Evolutionary conservation across 2,888 invertebrate genomes (phyloP), one percentile per base, ranked within the genome.

Genomic region (Hofmannophila pseudospretella): DNA sequence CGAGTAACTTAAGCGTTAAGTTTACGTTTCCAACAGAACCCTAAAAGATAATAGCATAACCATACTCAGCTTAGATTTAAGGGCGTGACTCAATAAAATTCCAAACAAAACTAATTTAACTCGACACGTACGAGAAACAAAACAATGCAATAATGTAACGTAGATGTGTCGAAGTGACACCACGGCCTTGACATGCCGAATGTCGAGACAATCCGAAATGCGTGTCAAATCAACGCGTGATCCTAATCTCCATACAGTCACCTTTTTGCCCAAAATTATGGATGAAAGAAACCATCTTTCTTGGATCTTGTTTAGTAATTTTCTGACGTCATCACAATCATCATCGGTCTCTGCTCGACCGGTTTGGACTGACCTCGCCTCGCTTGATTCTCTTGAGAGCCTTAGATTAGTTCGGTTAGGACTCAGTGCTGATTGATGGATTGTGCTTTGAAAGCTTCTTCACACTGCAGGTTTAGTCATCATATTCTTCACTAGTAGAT

Each of bases 161-260:
- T 32, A 32, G 26, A 27, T 20, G 28, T 22, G 29, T 22, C 29
- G 53, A 65, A 66, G 58, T 66, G 63, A 70, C 68, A 11, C 62
- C 38, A 31, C 54, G 61, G 63, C 78, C 78, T 79, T 78, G 78
- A 76, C 77, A 76, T 67, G 56, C 61, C 53, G 63, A 62, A 76
- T 67, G 56, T 61, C 53, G 63, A 62, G 58, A 64, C 73, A 73
- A 64, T 64, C 62, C 44, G 51, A 51, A 54, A 60, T 66, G 71
- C 72, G 64, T 76, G 75, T 71, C 73, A 66, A 69, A 71, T 66
- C 49, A 45, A 59, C 49, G 58, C 72, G 69, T 76, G 74, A 75
- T 74, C 51, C 72, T 70, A 74, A 84, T 82, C 79, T 81, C 56
- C 81, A 81, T 84, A 81, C 49, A 63, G 74, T 80, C 76, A 82